Base-by-base conservation (phyloP, 2,797 vertebrate genomes). In the Eospalax fontanierii region DNA sequence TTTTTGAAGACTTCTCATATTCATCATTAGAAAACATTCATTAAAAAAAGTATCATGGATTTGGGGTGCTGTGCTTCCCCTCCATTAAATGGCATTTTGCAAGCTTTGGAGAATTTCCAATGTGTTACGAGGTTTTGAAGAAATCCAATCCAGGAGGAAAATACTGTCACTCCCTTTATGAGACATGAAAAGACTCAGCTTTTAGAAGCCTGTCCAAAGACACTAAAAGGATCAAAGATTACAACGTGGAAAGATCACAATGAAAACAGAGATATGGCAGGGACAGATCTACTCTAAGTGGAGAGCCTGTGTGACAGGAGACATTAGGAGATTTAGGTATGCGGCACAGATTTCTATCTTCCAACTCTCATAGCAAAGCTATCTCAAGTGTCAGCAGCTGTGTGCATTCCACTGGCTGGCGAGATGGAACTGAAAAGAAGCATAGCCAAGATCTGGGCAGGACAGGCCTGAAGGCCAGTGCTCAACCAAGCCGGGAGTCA, bases 101-200 rank as follows among this genome's bases (percentile, higher is more conserved):
- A 94, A 73, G 73, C 16, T 65, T 87, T 92, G 35, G 22, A 11
- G 84, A 96, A 80, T 87, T 30, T 22, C 46, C 66, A 30, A 96
- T 83, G 30, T 57, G 43, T 61, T 71, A 65, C 30, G 6, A 71
- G 33, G 81, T 90, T 95, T 95, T 80, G 91, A 91, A 95, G 59
- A 26, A 68, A 85, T 57, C 33, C 90, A 83, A 93, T 89, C 54
- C 33, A 81, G 24, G n/a, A 95, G 40, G 11, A n/a, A 96, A 71
- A 78, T 16, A 9, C 38, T 81, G 65, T 59, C 68, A 79, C 38
- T 10, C 22, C 43, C 24, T 84, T 89, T 91, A 79, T 11, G 63
- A 83, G 82, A 65, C 57, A 61, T 33, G 38, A 92, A 93, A 30
- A 54, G 81, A 80, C 35, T 5, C 2, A n/a, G 35, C 79, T 80